These are phyloP conservation scores for Chlorops oryzae DNA, from an alignment of 1,140 invertebrate genomes.

Conservation along the genomic window DNA sequence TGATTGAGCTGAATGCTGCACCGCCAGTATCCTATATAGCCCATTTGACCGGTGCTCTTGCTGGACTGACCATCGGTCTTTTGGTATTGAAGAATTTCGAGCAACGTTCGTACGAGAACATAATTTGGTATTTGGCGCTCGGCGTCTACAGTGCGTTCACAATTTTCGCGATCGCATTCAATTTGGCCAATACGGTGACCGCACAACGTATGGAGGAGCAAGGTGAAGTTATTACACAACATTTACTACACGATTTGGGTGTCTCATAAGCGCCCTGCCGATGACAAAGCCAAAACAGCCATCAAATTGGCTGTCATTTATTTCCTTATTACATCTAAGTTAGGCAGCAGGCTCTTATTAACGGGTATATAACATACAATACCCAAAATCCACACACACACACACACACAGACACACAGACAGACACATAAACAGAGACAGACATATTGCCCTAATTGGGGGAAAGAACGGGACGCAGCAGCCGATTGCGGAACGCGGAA, in stretches of 20 bases:
- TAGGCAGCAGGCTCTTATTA: too few species aligned
- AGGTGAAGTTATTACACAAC: conserved; percentile 46
- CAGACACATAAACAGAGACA: too few species aligned
- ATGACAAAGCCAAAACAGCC: neutral
- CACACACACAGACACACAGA: too few species aligned
- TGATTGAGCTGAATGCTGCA: conserved; percentile 52
- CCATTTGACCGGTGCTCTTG: conserved; percentile 84
- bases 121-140: conserved; percentile 92
- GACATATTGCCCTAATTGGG: too few species aligned
- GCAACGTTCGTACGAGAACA: conserved; percentile 84
- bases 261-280: conserved; percentile 41
- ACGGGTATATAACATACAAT: too few species aligned
- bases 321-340: too few species aligned
- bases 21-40: conserved; percentile 90
- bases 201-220: conserved; percentile 45
- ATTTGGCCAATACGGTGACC: conserved; percentile 67
- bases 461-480: too few species aligned
- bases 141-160: conserved; percentile 88
- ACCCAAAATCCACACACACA: too few species aligned
- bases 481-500: too few species aligned
- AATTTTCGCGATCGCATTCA: conserved; percentile 88
- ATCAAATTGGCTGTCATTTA: neutral
- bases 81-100: conserved; percentile 94
- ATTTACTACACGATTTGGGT: conserved; percentile 46
- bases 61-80: conserved; percentile 82